Evolutionary conservation across 2,797 vertebrate genomes (phyloP).

Genomic region (Manis javanica): DNA sequence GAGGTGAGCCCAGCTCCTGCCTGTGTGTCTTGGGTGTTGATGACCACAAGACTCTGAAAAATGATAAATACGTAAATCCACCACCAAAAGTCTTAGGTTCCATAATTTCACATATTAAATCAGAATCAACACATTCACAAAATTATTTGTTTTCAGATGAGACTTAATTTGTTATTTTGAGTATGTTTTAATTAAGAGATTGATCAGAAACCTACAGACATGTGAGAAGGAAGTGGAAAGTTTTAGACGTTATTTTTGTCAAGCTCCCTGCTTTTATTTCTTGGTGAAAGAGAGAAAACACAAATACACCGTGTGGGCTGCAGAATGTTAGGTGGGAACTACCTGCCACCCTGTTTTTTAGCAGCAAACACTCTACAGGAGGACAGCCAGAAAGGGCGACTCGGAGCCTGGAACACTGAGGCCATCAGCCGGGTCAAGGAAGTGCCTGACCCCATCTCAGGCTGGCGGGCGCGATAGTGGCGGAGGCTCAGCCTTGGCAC

Average conservation of each 20-base stretch:
- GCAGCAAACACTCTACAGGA: neutral
- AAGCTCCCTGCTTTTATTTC: neutral
- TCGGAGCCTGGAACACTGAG: neutral
- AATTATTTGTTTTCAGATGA: constrained; percentile 31
- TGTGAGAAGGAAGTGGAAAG: neutral
- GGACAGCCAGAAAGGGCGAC: neutral
- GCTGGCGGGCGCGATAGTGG: neutral
- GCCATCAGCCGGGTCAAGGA: neutral
- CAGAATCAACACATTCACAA: constrained; percentile 40
- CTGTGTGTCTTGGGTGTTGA: neutral
- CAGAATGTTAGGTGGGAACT: neutral
- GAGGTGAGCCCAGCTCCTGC: neutral
- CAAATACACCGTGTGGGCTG: neutral
- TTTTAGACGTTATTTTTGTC: neutral
- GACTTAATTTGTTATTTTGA: neutral
- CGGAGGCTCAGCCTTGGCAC: neutral
- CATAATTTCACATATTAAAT: constrained; percentile 4
- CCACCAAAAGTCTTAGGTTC: neutral
- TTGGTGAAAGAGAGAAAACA: neutral
- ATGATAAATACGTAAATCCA: neutral
- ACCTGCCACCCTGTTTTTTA: rapidly evolving
- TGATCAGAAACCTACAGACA: constrained; percentile 41
- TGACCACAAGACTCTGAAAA: neutral
- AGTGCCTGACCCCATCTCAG: neutral
- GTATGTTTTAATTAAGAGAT: constrained; percentile 8